phyloP scores from a whole-genome alignment of 2,888 invertebrate species.

The Tenthredo mesomela region DNA sequence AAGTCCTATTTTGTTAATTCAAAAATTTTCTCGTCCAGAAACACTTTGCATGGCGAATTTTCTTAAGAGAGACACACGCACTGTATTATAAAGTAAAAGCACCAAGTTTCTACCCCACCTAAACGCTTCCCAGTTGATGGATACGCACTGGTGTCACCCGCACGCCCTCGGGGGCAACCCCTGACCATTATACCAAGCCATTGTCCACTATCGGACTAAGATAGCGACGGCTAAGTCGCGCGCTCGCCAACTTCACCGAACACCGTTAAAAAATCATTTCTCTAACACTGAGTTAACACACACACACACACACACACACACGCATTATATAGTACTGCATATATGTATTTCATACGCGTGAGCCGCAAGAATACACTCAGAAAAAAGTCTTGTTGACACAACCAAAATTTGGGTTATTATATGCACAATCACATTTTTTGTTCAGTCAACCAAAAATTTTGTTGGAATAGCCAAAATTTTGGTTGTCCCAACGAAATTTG shows the following conservation, averaged over 20 bases:
- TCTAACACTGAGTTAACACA: conserved; percentile 52
- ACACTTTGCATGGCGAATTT: conserved; percentile 50
- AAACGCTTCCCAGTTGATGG: conserved; percentile 70
- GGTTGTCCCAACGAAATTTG: too few species aligned
- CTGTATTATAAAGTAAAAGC: conserved; percentile 73
- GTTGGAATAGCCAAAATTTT: too few species aligned
- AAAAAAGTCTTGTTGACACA: too few species aligned
- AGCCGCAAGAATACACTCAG: background rate
- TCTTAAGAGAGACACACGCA: conserved; percentile 58
- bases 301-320: background rate
- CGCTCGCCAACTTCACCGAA: conserved; percentile 60
- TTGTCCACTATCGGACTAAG: conserved; percentile 77
- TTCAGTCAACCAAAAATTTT: too few species aligned
- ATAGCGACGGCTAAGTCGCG: conserved; percentile 68
- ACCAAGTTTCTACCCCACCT: conserved; percentile 57
- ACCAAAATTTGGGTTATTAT: too few species aligned
- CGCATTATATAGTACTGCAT: background rate
- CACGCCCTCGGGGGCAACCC: conserved; percentile 73
- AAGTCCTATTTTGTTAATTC: background rate
- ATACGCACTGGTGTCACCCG: conserved; percentile 75
- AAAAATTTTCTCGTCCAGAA: background rate
- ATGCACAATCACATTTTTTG: too few species aligned
- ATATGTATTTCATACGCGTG: background rate
- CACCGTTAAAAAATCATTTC: conserved; percentile 75
- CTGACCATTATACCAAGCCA: conserved; percentile 77